Evolutionary conservation across 2,888 invertebrate genomes (phyloP).

Genomic region (Coenonympha arcania): DNA sequence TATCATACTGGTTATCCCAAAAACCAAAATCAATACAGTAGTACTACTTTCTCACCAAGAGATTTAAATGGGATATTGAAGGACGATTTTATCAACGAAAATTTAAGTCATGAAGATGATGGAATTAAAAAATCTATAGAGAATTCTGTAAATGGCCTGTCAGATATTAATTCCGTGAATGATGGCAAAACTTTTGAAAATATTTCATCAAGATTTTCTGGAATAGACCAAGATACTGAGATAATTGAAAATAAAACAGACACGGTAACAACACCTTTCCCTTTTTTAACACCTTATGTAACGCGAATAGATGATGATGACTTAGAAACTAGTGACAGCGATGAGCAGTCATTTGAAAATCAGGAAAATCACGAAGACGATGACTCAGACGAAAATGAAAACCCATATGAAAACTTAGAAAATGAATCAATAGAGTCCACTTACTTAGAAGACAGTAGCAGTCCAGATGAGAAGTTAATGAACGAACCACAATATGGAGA

Average conservation of each 20-base stretch:
- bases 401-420: too few species aligned
- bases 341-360: constrained; percentile 8
- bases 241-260: constrained; percentile 18
- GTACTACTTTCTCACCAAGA: neutral
- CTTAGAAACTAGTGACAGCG: constrained; percentile 17
- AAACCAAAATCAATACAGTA: neutral
- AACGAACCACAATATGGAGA: neutral
- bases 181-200: neutral
- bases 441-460: neutral
- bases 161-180: neutral
- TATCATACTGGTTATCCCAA: constrained; percentile 33
- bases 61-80: neutral
- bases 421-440: too few species aligned
- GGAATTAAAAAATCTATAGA: neutral
- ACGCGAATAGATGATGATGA: constrained; percentile 22
- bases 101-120: neutral
- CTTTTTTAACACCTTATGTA: constrained; percentile 35
- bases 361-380: neutral
- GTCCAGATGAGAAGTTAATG: neutral
- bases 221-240: constrained; percentile 18
- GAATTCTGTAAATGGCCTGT: constrained; percentile 1
- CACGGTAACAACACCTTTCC: constrained; percentile 25
- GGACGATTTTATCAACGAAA: neutral
- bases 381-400: too few species aligned
- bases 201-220: constrained; percentile 10